phyloP scores from a whole-genome alignment of 2,797 vertebrate genomes.

The Apogon hyalosoma region DNA sequence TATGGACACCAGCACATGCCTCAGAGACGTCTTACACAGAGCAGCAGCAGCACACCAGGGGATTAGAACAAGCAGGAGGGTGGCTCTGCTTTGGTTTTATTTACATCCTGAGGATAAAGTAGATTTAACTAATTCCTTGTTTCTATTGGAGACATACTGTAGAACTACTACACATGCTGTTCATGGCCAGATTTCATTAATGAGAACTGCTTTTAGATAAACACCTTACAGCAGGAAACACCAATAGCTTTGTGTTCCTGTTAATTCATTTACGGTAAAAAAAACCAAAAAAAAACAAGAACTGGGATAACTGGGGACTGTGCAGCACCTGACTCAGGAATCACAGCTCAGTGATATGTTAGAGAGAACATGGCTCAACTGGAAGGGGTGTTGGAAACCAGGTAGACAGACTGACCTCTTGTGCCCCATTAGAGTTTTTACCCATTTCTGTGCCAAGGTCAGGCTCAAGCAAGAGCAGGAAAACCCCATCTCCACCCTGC shows the following conservation, averaged over 20 bases:
- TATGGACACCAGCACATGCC: slow-evolving; percentile 34
- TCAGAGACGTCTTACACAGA: slow-evolving; percentile 44
- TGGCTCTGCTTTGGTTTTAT: slow-evolving; percentile 67
- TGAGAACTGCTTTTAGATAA: slow-evolving; percentile 1
- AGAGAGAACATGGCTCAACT: slow-evolving; percentile 47
- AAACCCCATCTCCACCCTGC: slow-evolving; percentile 81
- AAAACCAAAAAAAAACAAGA: background rate
- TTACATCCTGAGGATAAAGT: slow-evolving; percentile 73
- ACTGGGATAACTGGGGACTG: slow-evolving; percentile 39
- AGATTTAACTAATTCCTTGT: slow-evolving; percentile 70
- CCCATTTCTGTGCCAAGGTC: slow-evolving; percentile 64
- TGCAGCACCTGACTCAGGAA: slow-evolving; percentile 12
- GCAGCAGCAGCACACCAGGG: slow-evolving; percentile 49
- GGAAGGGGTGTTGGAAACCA: slow-evolving; percentile 62
- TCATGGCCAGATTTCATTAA: slow-evolving; percentile 23
- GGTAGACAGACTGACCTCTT: slow-evolving; percentile 73
- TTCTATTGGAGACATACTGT: slow-evolving; percentile 48
- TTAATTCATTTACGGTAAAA: background rate
- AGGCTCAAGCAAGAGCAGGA: slow-evolving; percentile 65
- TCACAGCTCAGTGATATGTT: slow-evolving; percentile 26
- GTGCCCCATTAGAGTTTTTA: slow-evolving; percentile 57
- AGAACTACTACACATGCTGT: slow-evolving; percentile 19
- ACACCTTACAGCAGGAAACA: background rate
- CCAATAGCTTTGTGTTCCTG: background rate
- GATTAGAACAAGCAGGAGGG: slow-evolving; percentile 71